A percentile compares a stretch with the other conserved stretches of the same genome.
These are phyloP conservation scores for Rhabdomys dilectus DNA, from an alignment of 2,113 vertebrate genomes.

Conservation along the genomic window DNA sequence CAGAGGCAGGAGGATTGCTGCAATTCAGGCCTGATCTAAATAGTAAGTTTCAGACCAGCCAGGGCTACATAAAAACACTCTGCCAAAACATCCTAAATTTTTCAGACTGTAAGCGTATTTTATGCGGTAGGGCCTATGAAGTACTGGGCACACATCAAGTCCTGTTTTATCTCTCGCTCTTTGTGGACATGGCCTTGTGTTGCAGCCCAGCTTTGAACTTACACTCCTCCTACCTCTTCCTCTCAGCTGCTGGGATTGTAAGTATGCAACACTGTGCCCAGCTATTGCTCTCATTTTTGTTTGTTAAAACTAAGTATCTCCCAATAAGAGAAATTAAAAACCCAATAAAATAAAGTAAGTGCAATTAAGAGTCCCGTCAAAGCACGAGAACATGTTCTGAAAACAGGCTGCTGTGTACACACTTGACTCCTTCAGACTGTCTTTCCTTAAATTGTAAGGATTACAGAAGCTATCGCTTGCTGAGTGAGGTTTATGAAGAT, in stretches of 20 bases:
- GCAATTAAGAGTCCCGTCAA: background rate
- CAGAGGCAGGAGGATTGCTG: background rate
- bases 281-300: background rate
- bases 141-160: background rate
- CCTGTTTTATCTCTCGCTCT: background rate
- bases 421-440: background rate
- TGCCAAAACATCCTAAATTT: background rate
- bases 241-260: background rate
- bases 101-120: background rate
- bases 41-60: background rate
- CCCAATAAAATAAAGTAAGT: background rate
- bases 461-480: background rate
- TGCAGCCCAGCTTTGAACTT: background rate
- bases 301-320: background rate
- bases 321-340: background rate
- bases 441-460: constrained; percentile 10
- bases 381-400: background rate
- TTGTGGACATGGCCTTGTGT: background rate
- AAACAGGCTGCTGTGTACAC: background rate
- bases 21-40: background rate
- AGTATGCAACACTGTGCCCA: background rate
- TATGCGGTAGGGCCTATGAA: background rate
- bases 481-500: background rate
- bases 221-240: background rate
- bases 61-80: background rate